Percentiles rank a stretch among this genome's conserved stretches.
Evolutionary conservation across 1,140 invertebrate species (phyloP).

Genomic region (Drusus annulatus): DNA sequence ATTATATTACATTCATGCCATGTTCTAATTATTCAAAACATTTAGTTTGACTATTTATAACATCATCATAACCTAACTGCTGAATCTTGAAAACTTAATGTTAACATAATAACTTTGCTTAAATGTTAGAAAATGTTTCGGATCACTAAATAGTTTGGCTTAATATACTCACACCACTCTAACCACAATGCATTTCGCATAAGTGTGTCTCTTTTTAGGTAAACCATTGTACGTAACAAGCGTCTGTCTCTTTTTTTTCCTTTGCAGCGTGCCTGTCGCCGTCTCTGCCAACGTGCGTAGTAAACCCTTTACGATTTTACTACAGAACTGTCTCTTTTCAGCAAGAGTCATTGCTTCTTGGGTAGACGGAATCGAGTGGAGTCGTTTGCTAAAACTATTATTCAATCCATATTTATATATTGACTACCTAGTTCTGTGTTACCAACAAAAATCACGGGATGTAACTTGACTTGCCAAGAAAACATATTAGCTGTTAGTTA

Average conservation of each 20-base stretch:
- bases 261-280: not conserved
- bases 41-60: too few species aligned
- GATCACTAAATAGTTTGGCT: too few species aligned
- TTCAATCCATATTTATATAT: not conserved
- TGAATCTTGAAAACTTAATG: too few species aligned
- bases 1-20: too few species aligned
- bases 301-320: constrained; percentile 30
- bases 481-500: too few species aligned
- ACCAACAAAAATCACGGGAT: too few species aligned
- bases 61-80: too few species aligned
- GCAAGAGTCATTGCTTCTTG: constrained; percentile 27
- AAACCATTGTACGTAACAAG: constrained; percentile 31
- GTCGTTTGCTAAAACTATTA: not conserved
- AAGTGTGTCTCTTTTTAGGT: constrained; percentile 32
- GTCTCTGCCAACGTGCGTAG: constrained; percentile 5
- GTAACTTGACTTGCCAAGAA: too few species aligned
- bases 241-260: not conserved
- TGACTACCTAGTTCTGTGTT: too few species aligned
- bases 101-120: too few species aligned
- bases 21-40: too few species aligned
- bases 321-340: constrained; percentile 29
- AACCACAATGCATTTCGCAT: constrained; percentile 9
- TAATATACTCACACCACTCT: constrained; percentile 10
- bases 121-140: not conserved
- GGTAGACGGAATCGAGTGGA: not conserved